A percentile compares a stretch with the other conserved stretches of the same genome.
Conservation (phyloP, 2,888 invertebrate genomes). For the Adela reaumurella region DNA sequence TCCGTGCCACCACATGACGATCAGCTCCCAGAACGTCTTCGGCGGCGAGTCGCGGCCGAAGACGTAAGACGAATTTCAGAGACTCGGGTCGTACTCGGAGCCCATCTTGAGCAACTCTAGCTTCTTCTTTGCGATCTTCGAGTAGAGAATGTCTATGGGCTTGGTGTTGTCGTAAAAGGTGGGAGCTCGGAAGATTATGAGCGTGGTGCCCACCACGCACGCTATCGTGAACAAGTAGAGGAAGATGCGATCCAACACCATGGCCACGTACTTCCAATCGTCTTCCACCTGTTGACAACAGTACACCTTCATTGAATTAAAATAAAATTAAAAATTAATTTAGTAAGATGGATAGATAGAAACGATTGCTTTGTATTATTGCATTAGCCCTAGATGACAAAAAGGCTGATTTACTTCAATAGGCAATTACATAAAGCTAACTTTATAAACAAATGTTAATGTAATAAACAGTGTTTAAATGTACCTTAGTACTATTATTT, state of each 20-base stretch:
- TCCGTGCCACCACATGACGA: slow-evolving; percentile 57
- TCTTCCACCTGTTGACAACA: slow-evolving; percentile 95
- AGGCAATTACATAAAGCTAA: too few species aligned
- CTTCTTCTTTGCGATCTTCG: slow-evolving; percentile 89
- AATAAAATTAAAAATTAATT: too few species aligned
- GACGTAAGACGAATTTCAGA: slow-evolving; percentile 67
- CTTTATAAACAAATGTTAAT: too few species aligned
- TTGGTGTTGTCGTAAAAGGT: slow-evolving; percentile 87
- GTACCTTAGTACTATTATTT: too few species aligned
- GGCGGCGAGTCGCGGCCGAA: slow-evolving; percentile 65
- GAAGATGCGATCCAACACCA: slow-evolving; percentile 95
- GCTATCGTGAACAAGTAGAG: slow-evolving; percentile 93
- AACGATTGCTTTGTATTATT: too few species aligned
- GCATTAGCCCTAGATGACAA: too few species aligned
- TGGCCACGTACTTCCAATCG: slow-evolving; percentile 97
- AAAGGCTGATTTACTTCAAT: too few species aligned
- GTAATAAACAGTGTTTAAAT: too few species aligned
- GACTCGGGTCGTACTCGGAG: slow-evolving; percentile 64
- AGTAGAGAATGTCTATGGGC: slow-evolving; percentile 86
- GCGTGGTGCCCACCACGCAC: slow-evolving; percentile 84
- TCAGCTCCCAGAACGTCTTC: slow-evolving; percentile 61
- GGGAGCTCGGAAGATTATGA: slow-evolving; percentile 87
- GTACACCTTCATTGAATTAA: too few species aligned
- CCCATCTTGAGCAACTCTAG: slow-evolving; percentile 85
- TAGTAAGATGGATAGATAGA: too few species aligned